Evolutionary conservation across 1,140 invertebrate species (phyloP).

Genomic region (Drosophila baimaii): DNA sequence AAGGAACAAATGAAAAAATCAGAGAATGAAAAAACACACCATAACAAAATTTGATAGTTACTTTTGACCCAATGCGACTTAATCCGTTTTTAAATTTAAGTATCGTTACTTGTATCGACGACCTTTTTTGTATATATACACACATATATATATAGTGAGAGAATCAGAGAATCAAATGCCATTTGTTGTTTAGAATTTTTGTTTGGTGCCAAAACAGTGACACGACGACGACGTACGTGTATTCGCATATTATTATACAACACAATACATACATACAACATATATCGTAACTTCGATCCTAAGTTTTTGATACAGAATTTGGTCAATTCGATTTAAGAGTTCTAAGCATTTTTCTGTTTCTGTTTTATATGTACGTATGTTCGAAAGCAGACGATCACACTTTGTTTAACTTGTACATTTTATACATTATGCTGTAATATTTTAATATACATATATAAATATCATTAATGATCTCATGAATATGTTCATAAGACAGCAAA

Average conservation of each 20-base stretch:
- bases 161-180: conserved; percentile 64
- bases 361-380: conserved; percentile 48
- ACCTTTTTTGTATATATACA: conserved; percentile 61
- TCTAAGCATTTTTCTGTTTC: conserved; percentile 39
- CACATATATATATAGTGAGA: no score
- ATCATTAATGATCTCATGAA: conserved; percentile 79
- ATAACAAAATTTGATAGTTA: conserved; percentile 52
- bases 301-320: conserved; percentile 55
- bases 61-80: conserved; percentile 67
- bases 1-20: conserved; percentile 47
- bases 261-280: conserved; percentile 30
- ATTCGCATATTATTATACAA: conserved; percentile 33
- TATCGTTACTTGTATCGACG: conserved; percentile 46
- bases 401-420: conserved; percentile 77
- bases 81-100: conserved; percentile 65
- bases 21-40: conserved; percentile 48
- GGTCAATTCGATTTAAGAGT: conserved; percentile 48
- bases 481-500: conserved; percentile 74
- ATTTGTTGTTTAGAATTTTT: conserved; percentile 73
- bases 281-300: conserved; percentile 44
- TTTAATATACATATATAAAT: conserved; percentile 67
- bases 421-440: conserved; percentile 76
- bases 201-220: conserved; percentile 76
- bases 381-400: conserved; percentile 30
- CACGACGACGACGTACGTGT: conserved; percentile 35